Conservation (phyloP, 2,113 vertebrate species). For the Gymnocephalus cernua region DNA sequence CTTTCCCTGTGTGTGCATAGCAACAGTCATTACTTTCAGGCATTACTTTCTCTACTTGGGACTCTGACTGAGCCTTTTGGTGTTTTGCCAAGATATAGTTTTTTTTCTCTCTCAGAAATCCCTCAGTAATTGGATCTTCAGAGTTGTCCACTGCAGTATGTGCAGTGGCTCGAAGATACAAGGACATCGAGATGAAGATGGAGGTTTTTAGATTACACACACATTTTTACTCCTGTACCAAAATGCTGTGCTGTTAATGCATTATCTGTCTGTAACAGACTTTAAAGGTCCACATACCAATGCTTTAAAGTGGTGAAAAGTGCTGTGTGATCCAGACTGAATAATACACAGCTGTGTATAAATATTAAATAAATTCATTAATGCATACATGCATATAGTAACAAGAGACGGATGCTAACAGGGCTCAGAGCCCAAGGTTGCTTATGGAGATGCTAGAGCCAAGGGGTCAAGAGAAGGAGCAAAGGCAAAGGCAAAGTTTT, state of each 20-base stretch:
- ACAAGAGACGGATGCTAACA: constrained; percentile 65
- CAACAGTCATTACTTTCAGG: constrained; percentile 31
- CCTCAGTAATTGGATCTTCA: constrained; percentile 28
- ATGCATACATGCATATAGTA: constrained; percentile 55
- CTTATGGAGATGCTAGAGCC: constrained; percentile 18
- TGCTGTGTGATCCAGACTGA: constrained; percentile 2
- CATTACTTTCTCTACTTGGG: constrained; percentile 8
- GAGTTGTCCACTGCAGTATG: constrained; percentile 13
- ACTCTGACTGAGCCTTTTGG: constrained; percentile 1
- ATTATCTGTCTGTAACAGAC: not conserved
- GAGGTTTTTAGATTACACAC: not conserved
- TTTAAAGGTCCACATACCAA: not conserved
- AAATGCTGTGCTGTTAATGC: not conserved
- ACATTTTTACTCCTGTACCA: not conserved
- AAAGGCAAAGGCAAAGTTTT: not conserved
- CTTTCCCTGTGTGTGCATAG: constrained; percentile 12
- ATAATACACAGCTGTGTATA: constrained; percentile 14
- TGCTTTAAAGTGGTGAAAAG: not conserved
- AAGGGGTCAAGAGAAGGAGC: constrained; percentile 8
- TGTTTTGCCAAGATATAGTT: not conserved
- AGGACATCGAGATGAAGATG: not conserved
- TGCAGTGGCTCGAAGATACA: not conserved
- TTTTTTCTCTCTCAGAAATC: not conserved
- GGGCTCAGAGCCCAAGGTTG: constrained; percentile 64
- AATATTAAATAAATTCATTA: constrained; percentile 49